phyloP scores from a whole-genome alignment of 2,888 invertebrate species.

The Pedicia rivosa region DNA sequence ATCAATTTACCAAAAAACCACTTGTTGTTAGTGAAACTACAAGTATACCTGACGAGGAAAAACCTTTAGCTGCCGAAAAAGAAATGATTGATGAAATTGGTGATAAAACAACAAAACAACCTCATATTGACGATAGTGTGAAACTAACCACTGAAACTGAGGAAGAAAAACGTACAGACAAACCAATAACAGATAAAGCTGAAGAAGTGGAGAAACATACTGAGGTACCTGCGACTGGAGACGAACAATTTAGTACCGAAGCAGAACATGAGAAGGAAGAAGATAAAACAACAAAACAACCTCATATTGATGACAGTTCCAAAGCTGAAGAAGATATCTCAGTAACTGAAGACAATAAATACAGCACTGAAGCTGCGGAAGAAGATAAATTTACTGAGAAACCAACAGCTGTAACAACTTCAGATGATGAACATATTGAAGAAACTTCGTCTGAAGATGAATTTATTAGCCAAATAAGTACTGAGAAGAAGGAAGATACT shows the following conservation, averaged over 20 bases:
- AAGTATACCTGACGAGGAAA: background rate
- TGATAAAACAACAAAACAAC: too few relatives aligned
- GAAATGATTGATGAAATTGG: too few relatives aligned
- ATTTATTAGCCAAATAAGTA: background rate
- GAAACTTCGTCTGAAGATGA: slow-evolving; percentile 12
- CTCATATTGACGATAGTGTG: too few relatives aligned
- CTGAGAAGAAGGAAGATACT: slow-evolving; percentile 8
- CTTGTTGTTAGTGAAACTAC: background rate
- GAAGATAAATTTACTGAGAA: slow-evolving; percentile 8
- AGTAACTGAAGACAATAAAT: too few relatives aligned
- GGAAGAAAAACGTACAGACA: too few relatives aligned
- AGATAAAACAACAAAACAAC: slow-evolving; percentile 11
- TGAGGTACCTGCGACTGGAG: too few relatives aligned
- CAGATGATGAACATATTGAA: slow-evolving; percentile 8
- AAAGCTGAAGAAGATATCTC: too few relatives aligned
- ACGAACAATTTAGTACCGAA: slow-evolving; percentile 7
- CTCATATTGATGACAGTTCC: too few relatives aligned
- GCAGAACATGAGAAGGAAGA: slow-evolving; percentile 8
- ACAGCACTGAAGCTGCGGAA: background rate
- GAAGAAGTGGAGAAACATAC: too few relatives aligned
- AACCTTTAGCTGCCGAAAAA: background rate
- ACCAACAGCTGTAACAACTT: background rate
- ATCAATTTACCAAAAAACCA: background rate
- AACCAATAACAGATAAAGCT: too few relatives aligned
- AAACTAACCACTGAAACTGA: background rate